Evolutionary conservation across 2,888 invertebrate species (phyloP).

Genomic region (Cerceris rybyensis): DNA sequence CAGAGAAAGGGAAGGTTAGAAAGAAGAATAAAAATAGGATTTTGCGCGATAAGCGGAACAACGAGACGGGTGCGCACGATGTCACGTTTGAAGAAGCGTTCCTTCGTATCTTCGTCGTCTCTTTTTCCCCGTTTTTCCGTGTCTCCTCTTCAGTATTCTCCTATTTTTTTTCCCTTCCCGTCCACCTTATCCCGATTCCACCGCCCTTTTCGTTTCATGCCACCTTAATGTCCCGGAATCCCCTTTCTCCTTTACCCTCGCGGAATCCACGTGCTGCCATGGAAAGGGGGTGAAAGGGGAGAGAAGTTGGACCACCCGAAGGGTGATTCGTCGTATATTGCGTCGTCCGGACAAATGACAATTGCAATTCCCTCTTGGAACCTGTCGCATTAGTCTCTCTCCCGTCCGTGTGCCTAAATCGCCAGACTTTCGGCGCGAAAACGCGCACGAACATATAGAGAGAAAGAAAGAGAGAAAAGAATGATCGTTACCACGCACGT

Average conservation of each 20-base stretch:
- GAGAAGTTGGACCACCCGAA: constrained; percentile 47
- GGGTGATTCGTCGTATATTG: constrained; percentile 65
- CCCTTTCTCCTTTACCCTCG: constrained; percentile 56
- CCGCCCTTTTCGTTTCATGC: constrained; percentile 49
- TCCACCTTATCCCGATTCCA: constrained; percentile 50
- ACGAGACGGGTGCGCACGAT: constrained; percentile 53
- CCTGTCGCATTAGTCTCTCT: constrained; percentile 59
- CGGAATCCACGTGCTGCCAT: constrained; percentile 48
- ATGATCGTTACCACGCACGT: no score
- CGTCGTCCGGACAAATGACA: constrained; percentile 70
- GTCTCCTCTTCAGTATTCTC: constrained; percentile 24
- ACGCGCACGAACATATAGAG: not conserved
- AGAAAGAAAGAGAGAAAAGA: not conserved
- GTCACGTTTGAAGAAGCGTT: constrained; percentile 45
- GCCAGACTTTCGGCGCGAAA: constrained; percentile 12
- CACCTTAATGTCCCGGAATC: constrained; percentile 62
- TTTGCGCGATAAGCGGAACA: constrained; percentile 62
- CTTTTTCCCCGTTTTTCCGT: not conserved
- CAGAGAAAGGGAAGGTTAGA: constrained; percentile 29
- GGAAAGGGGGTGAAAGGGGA: constrained; percentile 26
- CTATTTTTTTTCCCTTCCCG: constrained; percentile 24
- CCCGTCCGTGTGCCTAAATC: constrained; percentile 32
- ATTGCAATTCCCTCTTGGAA: constrained; percentile 69
- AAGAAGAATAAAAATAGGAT: constrained; percentile 66
- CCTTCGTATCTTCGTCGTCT: constrained; percentile 19